Evolutionary conservation across 1,140 invertebrate genomes (phyloP).

Genomic region (Adoxophyes honmai): DNA sequence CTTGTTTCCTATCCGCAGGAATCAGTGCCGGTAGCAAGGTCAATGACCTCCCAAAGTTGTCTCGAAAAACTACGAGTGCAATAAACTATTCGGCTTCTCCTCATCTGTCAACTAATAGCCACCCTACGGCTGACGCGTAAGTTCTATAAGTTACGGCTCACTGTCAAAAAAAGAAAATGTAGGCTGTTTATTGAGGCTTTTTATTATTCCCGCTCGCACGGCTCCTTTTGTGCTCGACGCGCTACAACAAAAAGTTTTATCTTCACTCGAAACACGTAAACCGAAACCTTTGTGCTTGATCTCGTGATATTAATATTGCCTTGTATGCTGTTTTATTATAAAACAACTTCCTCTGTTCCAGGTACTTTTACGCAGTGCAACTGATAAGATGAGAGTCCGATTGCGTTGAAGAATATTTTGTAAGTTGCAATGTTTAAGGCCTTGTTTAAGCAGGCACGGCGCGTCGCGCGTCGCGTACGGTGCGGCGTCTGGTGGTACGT

Average conservation of each 20-base stretch:
- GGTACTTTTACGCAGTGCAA: constrained; percentile 34
- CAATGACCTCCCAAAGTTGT: constrained; percentile 51
- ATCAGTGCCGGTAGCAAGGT: constrained; percentile 47
- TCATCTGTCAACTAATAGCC: constrained; percentile 63
- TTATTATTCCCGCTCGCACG: constrained; percentile 41
- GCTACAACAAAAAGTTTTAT: constrained; percentile 38
- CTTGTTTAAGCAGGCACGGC: too few species aligned
- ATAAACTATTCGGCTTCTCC: constrained; percentile 58
- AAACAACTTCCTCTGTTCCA: constrained; percentile 50
- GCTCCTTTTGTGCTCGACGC: constrained; percentile 46
- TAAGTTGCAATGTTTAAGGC: too few species aligned
- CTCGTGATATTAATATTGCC: constrained; percentile 19
- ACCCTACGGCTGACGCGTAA: constrained; percentile 43
- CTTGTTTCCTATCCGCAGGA: constrained; percentile 42
- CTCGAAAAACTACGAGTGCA: constrained; percentile 39
- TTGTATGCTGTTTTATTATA: constrained; percentile 26
- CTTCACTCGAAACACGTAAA: constrained; percentile 41
- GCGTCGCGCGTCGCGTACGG: too few species aligned
- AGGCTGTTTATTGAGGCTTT: constrained; percentile 55
- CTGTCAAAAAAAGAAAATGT: constrained; percentile 45
- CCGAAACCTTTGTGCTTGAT: constrained; percentile 15
- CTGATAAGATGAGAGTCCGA: not conserved
- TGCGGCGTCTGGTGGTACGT: too few species aligned
- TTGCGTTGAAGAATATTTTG: too few species aligned
- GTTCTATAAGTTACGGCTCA: constrained; percentile 58